phyloP scores from a whole-genome alignment of 2,113 vertebrate species.

The Gobio gobio region DNA sequence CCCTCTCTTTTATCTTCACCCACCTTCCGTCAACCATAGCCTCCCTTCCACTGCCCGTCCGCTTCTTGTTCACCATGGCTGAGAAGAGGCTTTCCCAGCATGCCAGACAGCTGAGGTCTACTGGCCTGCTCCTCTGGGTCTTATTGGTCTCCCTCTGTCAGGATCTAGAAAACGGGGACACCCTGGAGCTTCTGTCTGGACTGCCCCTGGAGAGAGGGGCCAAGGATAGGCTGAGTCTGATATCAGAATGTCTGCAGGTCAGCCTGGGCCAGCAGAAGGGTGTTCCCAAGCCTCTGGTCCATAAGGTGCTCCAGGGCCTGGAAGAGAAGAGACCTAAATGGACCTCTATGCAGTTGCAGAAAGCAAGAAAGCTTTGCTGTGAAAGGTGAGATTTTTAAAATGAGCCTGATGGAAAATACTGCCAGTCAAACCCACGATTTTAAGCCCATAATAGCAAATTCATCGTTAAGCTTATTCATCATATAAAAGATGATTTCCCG shows the following conservation, averaged over 20 bases:
- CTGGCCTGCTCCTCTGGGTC: constrained; percentile 88
- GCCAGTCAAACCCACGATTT: background rate
- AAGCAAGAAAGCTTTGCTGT: constrained; percentile 84
- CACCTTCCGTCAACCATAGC: constrained; percentile 89
- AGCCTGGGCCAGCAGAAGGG: constrained; percentile 82
- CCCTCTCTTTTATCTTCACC: constrained; percentile 90
- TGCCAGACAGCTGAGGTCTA: constrained; percentile 81
- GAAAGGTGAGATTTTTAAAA: constrained; percentile 79
- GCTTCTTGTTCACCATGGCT: constrained; percentile 89
- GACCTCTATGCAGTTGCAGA: constrained; percentile 86
- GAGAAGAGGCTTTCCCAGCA: constrained; percentile 89
- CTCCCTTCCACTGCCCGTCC: constrained; percentile 88
- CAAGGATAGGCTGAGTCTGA: constrained; percentile 83
- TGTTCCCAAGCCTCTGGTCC: constrained; percentile 81
- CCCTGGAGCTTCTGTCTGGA: constrained; percentile 83
- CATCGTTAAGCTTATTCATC: background rate
- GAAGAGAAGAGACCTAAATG: constrained; percentile 89
- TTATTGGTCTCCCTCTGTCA: constrained; percentile 87
- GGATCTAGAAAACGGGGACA: constrained; percentile 85
- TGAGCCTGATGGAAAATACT: background rate
- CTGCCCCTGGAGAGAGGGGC: constrained; percentile 82
- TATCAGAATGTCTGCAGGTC: constrained; percentile 87
- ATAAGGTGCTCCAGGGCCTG: constrained; percentile 85
- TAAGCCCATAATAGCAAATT: background rate
- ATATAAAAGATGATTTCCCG: background rate